phyloP scores from a whole-genome alignment of 2,888 invertebrate species.

The Apamea anceps region DNA sequence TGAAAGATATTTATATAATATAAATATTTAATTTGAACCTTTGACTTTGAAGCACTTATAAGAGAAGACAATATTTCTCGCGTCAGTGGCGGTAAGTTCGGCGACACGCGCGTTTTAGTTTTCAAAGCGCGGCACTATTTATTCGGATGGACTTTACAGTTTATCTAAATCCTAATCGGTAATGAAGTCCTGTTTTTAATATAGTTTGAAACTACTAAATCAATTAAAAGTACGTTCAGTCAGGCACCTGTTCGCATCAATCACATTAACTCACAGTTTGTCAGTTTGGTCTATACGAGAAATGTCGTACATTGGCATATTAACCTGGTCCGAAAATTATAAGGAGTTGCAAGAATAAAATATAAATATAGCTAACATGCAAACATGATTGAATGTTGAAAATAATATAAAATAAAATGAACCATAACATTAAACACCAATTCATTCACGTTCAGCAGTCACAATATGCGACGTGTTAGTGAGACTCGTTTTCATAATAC shows the following conservation, averaged over 20 bases:
- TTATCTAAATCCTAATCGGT: background rate
- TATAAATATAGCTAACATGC: constrained; percentile 18
- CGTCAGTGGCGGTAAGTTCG: background rate
- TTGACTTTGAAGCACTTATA: background rate
- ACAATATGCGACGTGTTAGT: constrained; percentile 30
- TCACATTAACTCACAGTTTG: background rate
- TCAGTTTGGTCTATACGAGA: background rate
- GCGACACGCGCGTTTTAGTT: background rate
- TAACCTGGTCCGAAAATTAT: background rate
- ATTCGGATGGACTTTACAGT: background rate
- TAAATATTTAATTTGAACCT: background rate
- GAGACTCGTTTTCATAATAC: background rate
- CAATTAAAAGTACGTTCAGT: constrained; percentile 6
- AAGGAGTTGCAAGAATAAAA: background rate
- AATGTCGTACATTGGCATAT: background rate
- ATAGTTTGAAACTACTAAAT: constrained; percentile 1
- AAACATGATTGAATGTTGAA: constrained; percentile 39
- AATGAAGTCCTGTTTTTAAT: background rate
- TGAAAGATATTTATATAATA: background rate
- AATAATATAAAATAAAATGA: constrained; percentile 25
- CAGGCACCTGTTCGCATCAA: constrained; percentile 4
- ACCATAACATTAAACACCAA: constrained; percentile 19
- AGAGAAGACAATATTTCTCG: background rate
- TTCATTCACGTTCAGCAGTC: background rate
- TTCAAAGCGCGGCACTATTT: background rate